These are phyloP conservation scores for Archocentrus centrarchus DNA, from an alignment of 2,113 vertebrate genomes.

Conservation along the genomic window DNA sequence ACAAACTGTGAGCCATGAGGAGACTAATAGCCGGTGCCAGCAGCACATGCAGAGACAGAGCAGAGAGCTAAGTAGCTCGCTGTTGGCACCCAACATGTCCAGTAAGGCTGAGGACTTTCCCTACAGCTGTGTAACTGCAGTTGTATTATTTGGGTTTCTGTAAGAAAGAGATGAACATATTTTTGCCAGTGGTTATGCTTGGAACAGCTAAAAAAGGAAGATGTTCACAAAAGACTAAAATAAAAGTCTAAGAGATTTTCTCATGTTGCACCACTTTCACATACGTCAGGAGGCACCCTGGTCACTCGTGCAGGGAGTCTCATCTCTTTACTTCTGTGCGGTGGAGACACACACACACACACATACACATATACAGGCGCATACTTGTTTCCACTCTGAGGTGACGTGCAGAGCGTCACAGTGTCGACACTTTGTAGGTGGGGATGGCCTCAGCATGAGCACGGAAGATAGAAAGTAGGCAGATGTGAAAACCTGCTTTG, in stretches of 20 bases:
- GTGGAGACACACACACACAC: background rate
- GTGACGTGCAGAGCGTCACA: slow-evolving; percentile 69
- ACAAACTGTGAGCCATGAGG: background rate
- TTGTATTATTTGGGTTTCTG: background rate
- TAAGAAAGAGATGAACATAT: background rate
- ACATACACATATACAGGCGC: background rate
- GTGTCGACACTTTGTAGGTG: slow-evolving; percentile 57
- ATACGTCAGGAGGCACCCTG: slow-evolving; percentile 57
- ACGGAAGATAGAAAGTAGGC: slow-evolving; percentile 64
- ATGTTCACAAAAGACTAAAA: background rate
- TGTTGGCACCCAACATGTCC: background rate
- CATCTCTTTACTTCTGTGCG: slow-evolving; percentile 8
- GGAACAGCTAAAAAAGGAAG: background rate
- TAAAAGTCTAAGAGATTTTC: background rate
- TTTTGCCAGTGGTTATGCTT: background rate
- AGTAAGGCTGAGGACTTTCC: slow-evolving; percentile 27
- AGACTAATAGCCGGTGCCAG: background rate
- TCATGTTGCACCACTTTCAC: slow-evolving; percentile 64
- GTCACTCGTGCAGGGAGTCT: slow-evolving; percentile 52
- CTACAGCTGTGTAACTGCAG: background rate
- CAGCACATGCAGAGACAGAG: slow-evolving; percentile 18
- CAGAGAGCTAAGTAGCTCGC: background rate
- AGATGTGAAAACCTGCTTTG: slow-evolving; percentile 65
- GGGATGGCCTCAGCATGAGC: slow-evolving; percentile 54
- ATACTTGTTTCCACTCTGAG: slow-evolving; percentile 65